Conservation (phyloP, 2,797 vertebrate species). For the Phrynocephalus forsythii region DNA sequence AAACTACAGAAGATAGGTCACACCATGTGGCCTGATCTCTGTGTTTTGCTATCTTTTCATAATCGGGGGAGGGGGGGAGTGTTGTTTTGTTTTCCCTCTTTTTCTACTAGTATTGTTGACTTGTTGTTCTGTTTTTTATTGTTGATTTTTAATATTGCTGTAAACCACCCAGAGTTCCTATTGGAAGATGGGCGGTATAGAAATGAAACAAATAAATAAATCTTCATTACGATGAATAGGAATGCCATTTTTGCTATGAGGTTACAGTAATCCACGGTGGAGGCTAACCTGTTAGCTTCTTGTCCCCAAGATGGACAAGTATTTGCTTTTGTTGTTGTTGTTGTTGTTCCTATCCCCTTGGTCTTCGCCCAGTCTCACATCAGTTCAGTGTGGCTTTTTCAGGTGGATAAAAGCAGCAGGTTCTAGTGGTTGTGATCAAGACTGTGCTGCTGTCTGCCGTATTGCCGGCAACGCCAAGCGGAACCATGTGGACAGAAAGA, state of each 20-base stretch:
- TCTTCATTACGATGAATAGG: accelerated
- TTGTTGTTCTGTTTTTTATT: too few relatives aligned
- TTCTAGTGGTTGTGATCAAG: background rate
- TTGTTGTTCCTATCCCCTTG: accelerated
- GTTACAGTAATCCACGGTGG: conserved; percentile 19
- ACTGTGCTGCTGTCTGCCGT: background rate
- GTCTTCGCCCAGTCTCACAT: background rate
- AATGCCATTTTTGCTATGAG: background rate
- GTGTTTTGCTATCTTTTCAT: background rate
- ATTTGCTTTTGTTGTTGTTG: background rate
- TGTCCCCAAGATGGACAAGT: conserved; percentile 2
- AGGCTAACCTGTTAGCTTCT: conserved; percentile 28
- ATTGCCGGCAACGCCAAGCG: conserved; percentile 19
- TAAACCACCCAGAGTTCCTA: too few relatives aligned
- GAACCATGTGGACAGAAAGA: conserved; percentile 34
- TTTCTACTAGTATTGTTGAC: too few relatives aligned
- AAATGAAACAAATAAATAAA: too few relatives aligned
- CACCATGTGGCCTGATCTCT: background rate
- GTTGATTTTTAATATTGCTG: too few relatives aligned
- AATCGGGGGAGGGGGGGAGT: conserved; percentile 25
- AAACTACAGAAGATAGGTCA: conserved; percentile 32
- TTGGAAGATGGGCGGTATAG: too few relatives aligned
- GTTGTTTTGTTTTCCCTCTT: background rate
- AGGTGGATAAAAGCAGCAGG: background rate
- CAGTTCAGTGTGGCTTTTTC: background rate